Percentiles rank a stretch among this genome's conserved stretches.
Conservation (phyloP, 2,888 invertebrate species). For the Coenonympha arcania region DNA sequence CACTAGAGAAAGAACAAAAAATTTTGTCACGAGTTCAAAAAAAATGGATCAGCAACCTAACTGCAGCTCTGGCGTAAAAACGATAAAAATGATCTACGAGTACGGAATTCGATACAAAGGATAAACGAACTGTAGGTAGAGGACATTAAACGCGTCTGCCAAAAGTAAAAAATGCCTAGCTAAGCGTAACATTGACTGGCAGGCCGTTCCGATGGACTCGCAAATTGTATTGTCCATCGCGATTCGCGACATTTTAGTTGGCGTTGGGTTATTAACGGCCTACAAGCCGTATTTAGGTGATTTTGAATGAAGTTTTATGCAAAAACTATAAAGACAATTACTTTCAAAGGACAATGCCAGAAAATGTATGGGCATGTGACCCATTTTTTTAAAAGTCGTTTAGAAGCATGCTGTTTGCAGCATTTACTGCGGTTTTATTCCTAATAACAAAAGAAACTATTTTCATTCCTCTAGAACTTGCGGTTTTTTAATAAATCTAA, state of each 20-base stretch:
- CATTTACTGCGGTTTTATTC: too few species aligned
- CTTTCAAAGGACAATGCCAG: too few species aligned
- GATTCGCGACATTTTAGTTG: not conserved
- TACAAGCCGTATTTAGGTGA: too few species aligned
- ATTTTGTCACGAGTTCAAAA: not conserved
- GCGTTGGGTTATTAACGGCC: too few species aligned
- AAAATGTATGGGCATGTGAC: too few species aligned
- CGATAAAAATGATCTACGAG: conserved; percentile 12
- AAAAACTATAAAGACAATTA: too few species aligned
- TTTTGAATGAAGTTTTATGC: too few species aligned
- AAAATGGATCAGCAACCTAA: not conserved
- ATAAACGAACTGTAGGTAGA: conserved; percentile 5
- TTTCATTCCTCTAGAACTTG: too few species aligned
- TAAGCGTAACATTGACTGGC: conserved; percentile 13
- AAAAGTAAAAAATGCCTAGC: conserved; percentile 13
- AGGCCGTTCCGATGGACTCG: conserved; percentile 8
- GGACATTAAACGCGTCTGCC: conserved; percentile 13
- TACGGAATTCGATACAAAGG: conserved; percentile 3
- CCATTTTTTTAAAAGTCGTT: too few species aligned
- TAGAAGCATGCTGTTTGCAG: too few species aligned
- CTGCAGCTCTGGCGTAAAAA: not conserved
- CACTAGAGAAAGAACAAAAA: not conserved
- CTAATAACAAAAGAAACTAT: too few species aligned
- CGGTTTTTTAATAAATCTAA: too few species aligned
- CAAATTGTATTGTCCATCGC: conserved; percentile 5